These are phyloP conservation scores for Pimephales promelas DNA, from an alignment of 2,113 vertebrate species.

Conservation along the genomic window DNA sequence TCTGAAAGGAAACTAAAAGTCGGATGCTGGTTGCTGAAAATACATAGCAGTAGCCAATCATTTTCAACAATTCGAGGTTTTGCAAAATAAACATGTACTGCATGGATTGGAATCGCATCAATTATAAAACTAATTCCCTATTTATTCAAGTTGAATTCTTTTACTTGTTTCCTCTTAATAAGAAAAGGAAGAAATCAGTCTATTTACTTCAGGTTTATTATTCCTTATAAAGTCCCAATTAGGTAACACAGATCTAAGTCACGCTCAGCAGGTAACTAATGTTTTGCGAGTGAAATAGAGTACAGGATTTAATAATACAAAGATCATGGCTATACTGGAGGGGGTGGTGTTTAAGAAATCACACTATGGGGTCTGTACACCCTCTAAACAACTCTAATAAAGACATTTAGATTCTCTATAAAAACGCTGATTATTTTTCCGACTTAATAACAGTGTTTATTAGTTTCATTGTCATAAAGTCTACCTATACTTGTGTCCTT, in stretches of 20 bases:
- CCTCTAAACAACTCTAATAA: background rate
- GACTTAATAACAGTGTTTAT: background rate
- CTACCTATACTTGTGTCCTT: background rate
- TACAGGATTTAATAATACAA: conserved; percentile 64
- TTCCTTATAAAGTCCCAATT: conserved; percentile 57
- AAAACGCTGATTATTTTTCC: background rate
- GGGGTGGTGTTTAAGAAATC: conserved; percentile 15
- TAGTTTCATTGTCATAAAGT: background rate
- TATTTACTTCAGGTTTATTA: conserved; percentile 60
- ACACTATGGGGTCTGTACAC: conserved; percentile 13
- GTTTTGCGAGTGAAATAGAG: conserved; percentile 58
- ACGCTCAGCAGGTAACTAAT: conserved; percentile 66
- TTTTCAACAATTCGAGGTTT: background rate
- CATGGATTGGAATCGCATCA: conserved; percentile 15
- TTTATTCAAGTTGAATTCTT: conserved; percentile 32
- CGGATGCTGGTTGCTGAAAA: background rate
- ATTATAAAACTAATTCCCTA: background rate
- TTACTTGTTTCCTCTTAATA: conserved; percentile 8
- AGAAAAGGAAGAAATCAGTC: conserved; percentile 50
- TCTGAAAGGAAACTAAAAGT: conserved; percentile 2
- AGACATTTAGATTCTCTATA: background rate
- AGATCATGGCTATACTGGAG: conserved; percentile 18
- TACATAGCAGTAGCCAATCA: conserved; percentile 4
- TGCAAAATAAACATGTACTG: conserved; percentile 16
- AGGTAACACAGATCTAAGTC: conserved; percentile 59